Percentiles rank a stretch among this genome's conserved stretches.
These are phyloP conservation scores for Pantherophis alleghaniensis DNA, from an alignment of 2,797 vertebrate genomes.

Conservation along the genomic window DNA sequence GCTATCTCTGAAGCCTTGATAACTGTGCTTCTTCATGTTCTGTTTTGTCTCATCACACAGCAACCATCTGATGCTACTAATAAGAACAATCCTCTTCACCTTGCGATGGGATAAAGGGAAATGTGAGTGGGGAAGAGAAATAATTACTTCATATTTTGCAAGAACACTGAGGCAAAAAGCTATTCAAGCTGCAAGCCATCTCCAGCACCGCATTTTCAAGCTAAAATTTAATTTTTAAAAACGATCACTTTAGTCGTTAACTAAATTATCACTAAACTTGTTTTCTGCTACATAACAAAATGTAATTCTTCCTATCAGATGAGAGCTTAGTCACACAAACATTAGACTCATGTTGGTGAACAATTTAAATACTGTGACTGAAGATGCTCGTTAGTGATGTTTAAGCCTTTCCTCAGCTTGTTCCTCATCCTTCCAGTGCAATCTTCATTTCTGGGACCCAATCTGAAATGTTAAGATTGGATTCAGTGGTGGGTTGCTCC, in stretches of 20 bases:
- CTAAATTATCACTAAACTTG: not conserved
- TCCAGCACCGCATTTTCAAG: not conserved
- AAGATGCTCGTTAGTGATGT: not conserved
- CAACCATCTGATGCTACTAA: too few relatives aligned
- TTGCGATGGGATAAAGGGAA: too few relatives aligned
- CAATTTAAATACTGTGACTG: not conserved
- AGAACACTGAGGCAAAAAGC: not conserved
- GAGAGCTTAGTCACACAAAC: not conserved
- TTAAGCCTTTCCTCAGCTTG: too few relatives aligned
- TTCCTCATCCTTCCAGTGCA: not conserved
- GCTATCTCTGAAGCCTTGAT: not conserved
- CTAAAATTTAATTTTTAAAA: not conserved
- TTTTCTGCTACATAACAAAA: not conserved
- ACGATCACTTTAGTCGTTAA: not conserved
- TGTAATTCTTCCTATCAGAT: not conserved
- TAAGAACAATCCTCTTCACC: too few relatives aligned
- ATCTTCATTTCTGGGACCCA: not conserved
- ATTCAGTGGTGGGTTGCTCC: too few relatives aligned
- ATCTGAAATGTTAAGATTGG: not conserved
- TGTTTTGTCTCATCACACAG: not conserved
- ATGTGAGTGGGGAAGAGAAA: not conserved
- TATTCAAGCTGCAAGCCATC: not conserved
- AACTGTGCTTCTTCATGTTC: not conserved
- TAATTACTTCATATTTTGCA: not conserved
- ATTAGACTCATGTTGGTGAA: not conserved